phyloP scores from a whole-genome alignment of 2,888 invertebrate species.

The Melanostoma scalare region DNA sequence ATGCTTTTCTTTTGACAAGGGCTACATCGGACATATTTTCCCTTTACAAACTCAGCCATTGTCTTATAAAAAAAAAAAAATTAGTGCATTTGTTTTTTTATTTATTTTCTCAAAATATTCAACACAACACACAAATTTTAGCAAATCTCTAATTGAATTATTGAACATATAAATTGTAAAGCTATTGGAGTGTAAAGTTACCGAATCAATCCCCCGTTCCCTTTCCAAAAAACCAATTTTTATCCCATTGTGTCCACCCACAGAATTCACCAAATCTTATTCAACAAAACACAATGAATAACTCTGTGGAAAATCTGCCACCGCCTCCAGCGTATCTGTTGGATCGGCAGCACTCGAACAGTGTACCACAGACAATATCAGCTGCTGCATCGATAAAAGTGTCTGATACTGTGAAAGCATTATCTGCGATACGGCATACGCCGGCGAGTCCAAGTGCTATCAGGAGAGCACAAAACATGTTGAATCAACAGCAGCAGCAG shows the following conservation, averaged over 20 bases:
- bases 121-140: conserved; percentile 20
- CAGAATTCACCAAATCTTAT: conserved; percentile 74
- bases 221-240: conserved; percentile 20
- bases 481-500: conserved; percentile 73
- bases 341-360: conserved; percentile 75
- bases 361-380: conserved; percentile 75
- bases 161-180: conserved; percentile 16
- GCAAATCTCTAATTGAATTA: conserved; percentile 16
- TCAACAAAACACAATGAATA: conserved; percentile 77
- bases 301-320: conserved; percentile 81
- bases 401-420: conserved; percentile 92
- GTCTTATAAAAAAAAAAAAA: neutral
- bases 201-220: conserved; percentile 25
- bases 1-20: too few relatives aligned
- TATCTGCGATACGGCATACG: conserved; percentile 92
- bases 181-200: conserved; percentile 13
- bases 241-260: conserved; percentile 23
- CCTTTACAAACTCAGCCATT: too few relatives aligned
- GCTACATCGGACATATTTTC: neutral
- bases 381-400: conserved; percentile 85
- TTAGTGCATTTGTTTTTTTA: neutral
- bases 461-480: conserved; percentile 82
- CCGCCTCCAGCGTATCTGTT: conserved; percentile 82
- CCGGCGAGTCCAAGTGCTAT: conserved; percentile 92
- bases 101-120: neutral